Conservation (phyloP, 2,113 vertebrate species). For the Thamnophis sirtalis region DNA sequence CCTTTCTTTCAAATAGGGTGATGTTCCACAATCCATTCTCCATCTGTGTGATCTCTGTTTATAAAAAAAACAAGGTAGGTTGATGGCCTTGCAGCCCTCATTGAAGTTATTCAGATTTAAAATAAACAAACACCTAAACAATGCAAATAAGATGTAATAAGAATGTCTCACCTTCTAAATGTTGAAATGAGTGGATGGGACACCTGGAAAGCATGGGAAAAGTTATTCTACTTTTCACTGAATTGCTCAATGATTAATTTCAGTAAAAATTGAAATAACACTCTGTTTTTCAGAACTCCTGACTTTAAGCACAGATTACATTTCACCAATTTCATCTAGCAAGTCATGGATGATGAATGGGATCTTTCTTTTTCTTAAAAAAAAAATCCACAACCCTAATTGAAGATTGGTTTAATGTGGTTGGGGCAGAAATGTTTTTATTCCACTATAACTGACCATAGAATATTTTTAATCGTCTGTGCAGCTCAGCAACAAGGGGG, state of each 20-base stretch:
- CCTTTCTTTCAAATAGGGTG: not conserved
- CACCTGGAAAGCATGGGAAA: not conserved
- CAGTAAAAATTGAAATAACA: not conserved
- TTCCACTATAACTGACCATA: slow-evolving; percentile 5
- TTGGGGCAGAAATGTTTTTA: slow-evolving; percentile 10
- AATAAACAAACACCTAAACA: not conserved
- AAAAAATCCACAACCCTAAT: not conserved
- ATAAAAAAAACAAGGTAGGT: not conserved
- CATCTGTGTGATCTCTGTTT: not conserved
- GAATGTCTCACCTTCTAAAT: not conserved
- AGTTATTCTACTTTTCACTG: not conserved
- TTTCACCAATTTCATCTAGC: slow-evolving; percentile 3
- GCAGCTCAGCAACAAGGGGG: not conserved
- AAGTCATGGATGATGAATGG: slow-evolving; percentile 5
- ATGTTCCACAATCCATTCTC: not conserved
- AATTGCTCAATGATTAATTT: not conserved
- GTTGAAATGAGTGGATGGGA: not conserved
- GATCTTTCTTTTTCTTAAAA: not conserved
- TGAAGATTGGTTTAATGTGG: not conserved
- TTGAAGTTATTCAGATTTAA: not conserved
- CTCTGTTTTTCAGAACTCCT: not conserved
- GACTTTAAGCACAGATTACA: slow-evolving; percentile 4
- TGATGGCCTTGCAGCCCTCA: not conserved
- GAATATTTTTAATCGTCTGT: not conserved
- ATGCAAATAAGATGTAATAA: not conserved